A percentile compares a stretch with the other conserved stretches of the same genome.
Conservation (phyloP, 2,888 invertebrate species). For the Nasonovia ribisnigri region DNA sequence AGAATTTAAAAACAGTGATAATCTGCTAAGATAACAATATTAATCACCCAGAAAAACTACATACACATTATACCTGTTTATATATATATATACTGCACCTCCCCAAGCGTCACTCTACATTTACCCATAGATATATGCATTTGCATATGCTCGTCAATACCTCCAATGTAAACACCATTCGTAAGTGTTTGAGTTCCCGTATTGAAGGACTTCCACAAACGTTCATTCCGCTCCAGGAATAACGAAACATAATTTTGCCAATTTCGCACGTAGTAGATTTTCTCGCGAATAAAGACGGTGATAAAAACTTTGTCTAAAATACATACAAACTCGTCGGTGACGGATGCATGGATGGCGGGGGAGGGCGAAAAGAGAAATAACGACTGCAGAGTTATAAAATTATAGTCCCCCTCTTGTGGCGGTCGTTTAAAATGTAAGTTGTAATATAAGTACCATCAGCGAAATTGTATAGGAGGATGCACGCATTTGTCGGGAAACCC, state of each 20-base stretch:
- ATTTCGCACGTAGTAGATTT: neutral
- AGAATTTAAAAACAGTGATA: neutral
- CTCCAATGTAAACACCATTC: neutral
- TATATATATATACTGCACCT: no score
- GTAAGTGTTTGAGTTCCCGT: neutral
- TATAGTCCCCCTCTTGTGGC: neutral
- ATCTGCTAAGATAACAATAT: neutral
- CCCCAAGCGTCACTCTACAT: neutral
- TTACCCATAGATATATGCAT: neutral
- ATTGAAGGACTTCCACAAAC: neutral
- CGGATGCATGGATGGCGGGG: neutral
- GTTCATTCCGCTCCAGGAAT: neutral
- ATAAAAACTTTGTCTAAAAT: neutral
- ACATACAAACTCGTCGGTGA: neutral
- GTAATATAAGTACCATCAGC: neutral
- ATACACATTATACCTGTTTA: neutral
- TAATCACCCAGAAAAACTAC: neutral
- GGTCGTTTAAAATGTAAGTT: neutral
- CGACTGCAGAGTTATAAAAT: neutral
- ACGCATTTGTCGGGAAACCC: neutral
- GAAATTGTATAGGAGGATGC: neutral
- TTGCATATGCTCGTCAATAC: neutral
- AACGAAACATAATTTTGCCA: neutral
- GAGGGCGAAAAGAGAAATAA: no score
- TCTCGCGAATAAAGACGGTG: neutral